These are phyloP conservation scores for Parotocinclus haroldoi DNA, from an alignment of 2,797 vertebrate species.

Conservation along the genomic window DNA sequence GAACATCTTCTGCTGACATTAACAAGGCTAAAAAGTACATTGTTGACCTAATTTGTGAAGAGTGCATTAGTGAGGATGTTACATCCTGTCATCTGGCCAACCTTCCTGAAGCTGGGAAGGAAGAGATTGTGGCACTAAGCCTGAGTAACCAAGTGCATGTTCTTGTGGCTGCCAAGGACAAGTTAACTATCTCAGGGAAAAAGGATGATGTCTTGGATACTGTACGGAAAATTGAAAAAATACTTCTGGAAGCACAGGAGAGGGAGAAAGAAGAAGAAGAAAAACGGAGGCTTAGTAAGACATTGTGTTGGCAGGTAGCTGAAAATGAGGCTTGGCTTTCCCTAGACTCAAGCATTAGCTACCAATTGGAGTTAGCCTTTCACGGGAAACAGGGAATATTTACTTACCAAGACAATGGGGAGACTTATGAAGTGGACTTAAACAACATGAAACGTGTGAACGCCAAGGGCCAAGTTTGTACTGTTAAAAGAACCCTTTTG, in stretches of 20 bases:
- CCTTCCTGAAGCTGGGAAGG: constrained; percentile 41
- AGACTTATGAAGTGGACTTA: constrained; percentile 47
- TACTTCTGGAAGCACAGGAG: constrained; percentile 43
- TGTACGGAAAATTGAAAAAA: constrained; percentile 40
- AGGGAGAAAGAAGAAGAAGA: constrained; percentile 38
- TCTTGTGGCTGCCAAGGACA: constrained; percentile 20
- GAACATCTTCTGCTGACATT: constrained; percentile 32
- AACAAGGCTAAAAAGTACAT: constrained; percentile 43
- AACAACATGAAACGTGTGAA: constrained; percentile 35
- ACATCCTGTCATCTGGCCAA: constrained; percentile 23
- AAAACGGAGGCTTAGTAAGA: constrained; percentile 47
- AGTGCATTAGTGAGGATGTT: constrained; percentile 44
- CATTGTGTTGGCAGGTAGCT: constrained; percentile 50
- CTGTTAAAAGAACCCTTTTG: constrained; percentile 48
- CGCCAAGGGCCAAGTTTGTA: constrained; percentile 30
- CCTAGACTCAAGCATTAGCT: constrained; percentile 41
- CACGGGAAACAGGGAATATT: constrained; percentile 25
- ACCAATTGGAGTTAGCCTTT: constrained; percentile 52
- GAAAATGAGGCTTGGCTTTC: constrained; percentile 31
- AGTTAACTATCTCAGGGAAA: constrained; percentile 50
- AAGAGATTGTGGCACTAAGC: constrained; percentile 41
- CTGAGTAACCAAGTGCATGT: constrained; percentile 47
- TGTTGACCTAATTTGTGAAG: constrained; percentile 46
- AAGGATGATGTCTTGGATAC: constrained; percentile 48
- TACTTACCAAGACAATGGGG: constrained; percentile 28